phyloP scores from a whole-genome alignment of 2,888 invertebrate species.

The Lasioglossum morio region DNA sequence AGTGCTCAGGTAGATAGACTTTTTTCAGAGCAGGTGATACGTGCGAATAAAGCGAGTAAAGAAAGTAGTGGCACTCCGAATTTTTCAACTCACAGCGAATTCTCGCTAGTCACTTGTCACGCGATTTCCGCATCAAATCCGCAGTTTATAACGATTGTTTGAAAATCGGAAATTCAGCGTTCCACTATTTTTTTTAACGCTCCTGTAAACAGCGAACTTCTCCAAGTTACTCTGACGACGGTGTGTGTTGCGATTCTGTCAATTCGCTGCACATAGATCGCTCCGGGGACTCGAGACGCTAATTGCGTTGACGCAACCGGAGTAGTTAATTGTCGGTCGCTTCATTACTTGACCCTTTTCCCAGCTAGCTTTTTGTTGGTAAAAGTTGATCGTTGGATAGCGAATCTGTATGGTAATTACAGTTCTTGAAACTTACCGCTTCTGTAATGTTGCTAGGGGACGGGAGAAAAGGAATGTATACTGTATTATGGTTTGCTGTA shows the following conservation, averaged over 20 bases:
- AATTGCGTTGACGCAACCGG: not conserved
- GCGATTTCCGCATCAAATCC: not conserved
- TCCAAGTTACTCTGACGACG: not conserved
- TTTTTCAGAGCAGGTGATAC: not conserved
- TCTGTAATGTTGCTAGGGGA: not conserved
- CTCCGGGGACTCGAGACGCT: not conserved
- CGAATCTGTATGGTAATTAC: not conserved
- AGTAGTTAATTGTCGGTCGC: not conserved
- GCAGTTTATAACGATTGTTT: not conserved
- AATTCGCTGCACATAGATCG: not conserved
- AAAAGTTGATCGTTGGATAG: not conserved
- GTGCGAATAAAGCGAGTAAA: not conserved
- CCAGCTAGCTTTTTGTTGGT: not conserved
- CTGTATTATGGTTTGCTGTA: not conserved
- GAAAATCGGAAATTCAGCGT: not conserved
- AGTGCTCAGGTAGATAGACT: slow-evolving; percentile 77
- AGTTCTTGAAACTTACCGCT: not conserved
- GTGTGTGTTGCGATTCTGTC: not conserved
- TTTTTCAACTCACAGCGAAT: not conserved
- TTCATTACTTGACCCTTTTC: not conserved
- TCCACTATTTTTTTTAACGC: not conserved
- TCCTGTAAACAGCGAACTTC: not conserved
- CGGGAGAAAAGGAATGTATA: not conserved
- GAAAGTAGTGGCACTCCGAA: not conserved
- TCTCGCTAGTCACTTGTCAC: not conserved